Evolutionary conservation across 2,797 vertebrate genomes (phyloP).

Genomic region (Cyprinodon diabolis): DNA sequence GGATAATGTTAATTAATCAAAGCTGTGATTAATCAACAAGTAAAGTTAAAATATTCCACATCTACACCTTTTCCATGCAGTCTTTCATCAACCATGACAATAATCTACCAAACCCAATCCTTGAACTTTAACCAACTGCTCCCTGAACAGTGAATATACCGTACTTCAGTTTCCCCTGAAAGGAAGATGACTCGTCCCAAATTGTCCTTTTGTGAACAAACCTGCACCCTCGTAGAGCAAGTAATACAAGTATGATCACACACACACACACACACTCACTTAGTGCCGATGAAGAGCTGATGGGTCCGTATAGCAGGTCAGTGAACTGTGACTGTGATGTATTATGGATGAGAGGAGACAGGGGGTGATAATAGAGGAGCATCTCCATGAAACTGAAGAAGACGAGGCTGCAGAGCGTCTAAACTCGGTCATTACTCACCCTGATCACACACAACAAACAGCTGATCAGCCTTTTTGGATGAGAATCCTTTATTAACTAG

Average conservation of each 20-base stretch:
- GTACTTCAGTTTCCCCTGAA: not conserved
- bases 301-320: not conserved
- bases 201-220: conserved; percentile 1
- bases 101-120: not conserved
- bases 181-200: not conserved
- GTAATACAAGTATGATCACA: conserved; percentile 4
- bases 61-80: no score
- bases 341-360: conserved; percentile 38
- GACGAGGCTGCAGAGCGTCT: conserved; percentile 1
- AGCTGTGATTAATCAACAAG: no score
- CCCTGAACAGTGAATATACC: not conserved
- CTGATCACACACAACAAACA: not conserved
- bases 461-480: not conserved
- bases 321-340: conserved; percentile 43
- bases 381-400: conserved; percentile 47
- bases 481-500: not conserved
- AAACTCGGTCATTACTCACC: not conserved
- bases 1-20: no score
- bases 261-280: not conserved
- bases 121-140: conserved; percentile 1
- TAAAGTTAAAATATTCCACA: not conserved
- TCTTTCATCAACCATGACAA: not conserved
- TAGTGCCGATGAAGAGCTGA: no score
- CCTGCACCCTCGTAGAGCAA: not conserved
- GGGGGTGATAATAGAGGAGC: conserved; percentile 44